Evolutionary conservation across 2,888 invertebrate species (phyloP), one percentile per base, ranked within the genome.

Genomic region (Crematogaster levior): DNA sequence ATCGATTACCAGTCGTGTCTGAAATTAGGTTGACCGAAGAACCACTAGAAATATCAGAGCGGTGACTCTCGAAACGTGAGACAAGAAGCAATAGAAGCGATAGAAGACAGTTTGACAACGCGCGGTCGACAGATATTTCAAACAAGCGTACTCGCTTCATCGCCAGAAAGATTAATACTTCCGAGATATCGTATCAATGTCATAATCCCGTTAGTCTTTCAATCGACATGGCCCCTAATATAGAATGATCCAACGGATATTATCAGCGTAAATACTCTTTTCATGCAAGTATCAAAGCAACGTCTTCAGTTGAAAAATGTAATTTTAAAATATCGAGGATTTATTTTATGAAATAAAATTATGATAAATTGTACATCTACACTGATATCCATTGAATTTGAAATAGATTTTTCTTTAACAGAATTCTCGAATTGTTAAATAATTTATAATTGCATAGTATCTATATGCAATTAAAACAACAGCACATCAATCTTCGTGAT

Each of bases 11-110:
- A 75, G 81, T 84, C 84, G 83, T 58, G 83, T 84, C 83, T 85
- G 90, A 84, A 90, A 90, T 90, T 85, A 85, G 88, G 88, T 90
- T 90, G 89, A 86, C 84, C 87, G 85, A 82, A 90, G 87, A 85
- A 88, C 84, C 83, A 75, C 85, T 86, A 85, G 88, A 74, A 84
- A 83, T 72, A 70, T 58, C 70, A 79, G 56, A 43, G n/a, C 56
- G 82, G 56, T 60, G 65, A 74, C 70, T 82, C 48, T 48, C 40
- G 58, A 61, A 70, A 61, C 75, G 58, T 60, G 66, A 63, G 61
- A 79, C 82, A 81, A 75, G 75, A 48, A 46, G 37, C 56, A 27
- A 43, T 66, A 21, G 48, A 51, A 51, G 66, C 68, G 89, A 85
- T 84, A 87, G 84, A 81, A n/a, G 86, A 82, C 37, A 63, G 77